These are phyloP conservation scores for Asarcornis scutulata DNA, from an alignment of 2,113 vertebrate species.

Conservation along the genomic window DNA sequence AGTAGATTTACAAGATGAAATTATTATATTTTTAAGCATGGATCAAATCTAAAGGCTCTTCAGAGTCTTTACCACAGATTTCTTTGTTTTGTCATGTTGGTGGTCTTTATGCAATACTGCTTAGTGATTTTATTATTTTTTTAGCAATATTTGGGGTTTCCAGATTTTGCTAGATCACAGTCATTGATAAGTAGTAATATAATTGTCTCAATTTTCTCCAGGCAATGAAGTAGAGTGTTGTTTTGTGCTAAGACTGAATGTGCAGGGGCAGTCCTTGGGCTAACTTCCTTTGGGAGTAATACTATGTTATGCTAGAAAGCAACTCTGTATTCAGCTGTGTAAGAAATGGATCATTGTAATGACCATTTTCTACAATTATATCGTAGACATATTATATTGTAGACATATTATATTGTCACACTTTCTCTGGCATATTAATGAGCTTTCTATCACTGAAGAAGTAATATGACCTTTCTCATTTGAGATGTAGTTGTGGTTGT, in stretches of 20 bases:
- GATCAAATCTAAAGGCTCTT: not conserved
- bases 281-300: not conserved
- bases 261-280: not conserved
- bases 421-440: not conserved
- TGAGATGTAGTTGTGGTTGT: not conserved
- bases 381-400: not conserved
- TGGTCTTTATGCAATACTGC: not conserved
- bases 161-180: not conserved
- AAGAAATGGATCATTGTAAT: not conserved
- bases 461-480: not conserved
- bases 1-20: not conserved
- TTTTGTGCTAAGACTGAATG: not conserved
- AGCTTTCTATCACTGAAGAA: not conserved
- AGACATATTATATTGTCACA: not conserved
- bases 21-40: not conserved
- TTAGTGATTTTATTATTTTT: not conserved
- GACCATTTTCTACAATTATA: not conserved
- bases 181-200: not conserved
- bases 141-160: not conserved
- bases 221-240: not conserved
- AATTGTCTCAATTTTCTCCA: not conserved
- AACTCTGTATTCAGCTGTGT: not conserved
- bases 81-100: not conserved
- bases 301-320: not conserved
- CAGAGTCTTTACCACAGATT: not conserved